Evolutionary conservation across 2,113 vertebrate genomes (phyloP).

Genomic region (Capra hircus): DNA sequence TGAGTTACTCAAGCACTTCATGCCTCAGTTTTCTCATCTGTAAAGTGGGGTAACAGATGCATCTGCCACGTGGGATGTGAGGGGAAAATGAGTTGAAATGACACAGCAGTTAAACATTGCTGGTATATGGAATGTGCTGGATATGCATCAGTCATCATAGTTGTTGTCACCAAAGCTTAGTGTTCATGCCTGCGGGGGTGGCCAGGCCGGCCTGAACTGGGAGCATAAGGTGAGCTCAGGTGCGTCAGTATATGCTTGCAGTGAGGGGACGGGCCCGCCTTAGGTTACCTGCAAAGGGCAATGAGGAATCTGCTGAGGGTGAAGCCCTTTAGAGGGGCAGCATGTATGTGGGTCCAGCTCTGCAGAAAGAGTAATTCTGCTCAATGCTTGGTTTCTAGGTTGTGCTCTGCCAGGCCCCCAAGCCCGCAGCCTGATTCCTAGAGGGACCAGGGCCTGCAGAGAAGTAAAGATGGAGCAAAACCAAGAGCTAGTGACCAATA

Average conservation of each 20-base stretch:
- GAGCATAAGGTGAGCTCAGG: background rate
- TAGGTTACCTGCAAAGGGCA: background rate
- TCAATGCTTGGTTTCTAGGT: background rate
- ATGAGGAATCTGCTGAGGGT: rapidly evolving
- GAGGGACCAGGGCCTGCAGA: background rate
- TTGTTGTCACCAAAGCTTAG: background rate
- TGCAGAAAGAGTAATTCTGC: background rate
- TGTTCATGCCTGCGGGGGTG: background rate
- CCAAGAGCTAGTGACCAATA: background rate
- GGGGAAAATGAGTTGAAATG: background rate
- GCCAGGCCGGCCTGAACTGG: background rate
- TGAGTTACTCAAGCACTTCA: background rate
- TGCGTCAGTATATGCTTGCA: rapidly evolving
- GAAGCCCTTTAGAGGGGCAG: background rate
- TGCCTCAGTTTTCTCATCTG: background rate
- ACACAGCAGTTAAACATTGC: background rate
- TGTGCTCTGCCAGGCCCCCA: rapidly evolving
- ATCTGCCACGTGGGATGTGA: background rate
- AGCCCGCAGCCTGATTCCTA: background rate
- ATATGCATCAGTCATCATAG: background rate
- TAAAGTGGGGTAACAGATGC: background rate
- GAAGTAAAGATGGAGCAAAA: background rate
- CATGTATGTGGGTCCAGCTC: too few relatives aligned
- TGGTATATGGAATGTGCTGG: background rate
- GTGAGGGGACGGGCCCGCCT: background rate